Conservation (phyloP, 2,888 invertebrate genomes). For the Atherix ibis region DNA sequence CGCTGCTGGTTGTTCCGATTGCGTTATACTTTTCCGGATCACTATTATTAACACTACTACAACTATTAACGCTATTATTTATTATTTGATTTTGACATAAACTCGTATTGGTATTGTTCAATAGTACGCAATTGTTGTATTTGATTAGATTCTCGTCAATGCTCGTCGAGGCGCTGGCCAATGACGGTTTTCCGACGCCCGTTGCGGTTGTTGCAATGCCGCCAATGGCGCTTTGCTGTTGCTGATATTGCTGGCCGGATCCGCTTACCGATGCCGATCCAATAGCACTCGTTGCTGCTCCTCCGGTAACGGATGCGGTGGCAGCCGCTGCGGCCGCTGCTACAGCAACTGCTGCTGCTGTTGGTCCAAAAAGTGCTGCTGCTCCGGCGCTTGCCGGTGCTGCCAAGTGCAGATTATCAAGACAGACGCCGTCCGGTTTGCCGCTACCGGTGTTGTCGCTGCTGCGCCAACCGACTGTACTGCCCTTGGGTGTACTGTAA, state of each 20-base stretch:
- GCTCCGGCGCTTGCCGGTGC: neutral
- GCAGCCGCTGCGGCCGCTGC: conserved; percentile 16
- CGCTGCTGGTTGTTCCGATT: neutral
- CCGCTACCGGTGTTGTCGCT: neutral
- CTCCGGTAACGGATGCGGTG: conserved; percentile 12
- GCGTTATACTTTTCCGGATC: neutral
- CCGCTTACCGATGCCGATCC: no score
- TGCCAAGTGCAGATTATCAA: neutral
- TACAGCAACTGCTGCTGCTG: conserved; percentile 24
- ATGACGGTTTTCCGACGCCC: conserved; percentile 1
- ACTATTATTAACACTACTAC: conserved; percentile 5
- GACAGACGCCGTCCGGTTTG: neutral
- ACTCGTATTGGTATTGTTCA: no score
- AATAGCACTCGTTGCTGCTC: conserved; percentile 9
- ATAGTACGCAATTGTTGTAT: no score
- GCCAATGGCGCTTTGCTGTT: no score
- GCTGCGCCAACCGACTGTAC: neutral
- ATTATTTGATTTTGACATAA: no score
- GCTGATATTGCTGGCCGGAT: no score
- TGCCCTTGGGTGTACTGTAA: neutral
- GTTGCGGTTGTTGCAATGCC: no score
- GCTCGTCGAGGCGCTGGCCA: neutral
- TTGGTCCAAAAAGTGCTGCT: conserved; percentile 9
- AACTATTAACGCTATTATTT: no score
- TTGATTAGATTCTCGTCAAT: no score